Conservation (phyloP, 64 coral and sea anemone species). For the Actinia tenebrosa region DNA sequence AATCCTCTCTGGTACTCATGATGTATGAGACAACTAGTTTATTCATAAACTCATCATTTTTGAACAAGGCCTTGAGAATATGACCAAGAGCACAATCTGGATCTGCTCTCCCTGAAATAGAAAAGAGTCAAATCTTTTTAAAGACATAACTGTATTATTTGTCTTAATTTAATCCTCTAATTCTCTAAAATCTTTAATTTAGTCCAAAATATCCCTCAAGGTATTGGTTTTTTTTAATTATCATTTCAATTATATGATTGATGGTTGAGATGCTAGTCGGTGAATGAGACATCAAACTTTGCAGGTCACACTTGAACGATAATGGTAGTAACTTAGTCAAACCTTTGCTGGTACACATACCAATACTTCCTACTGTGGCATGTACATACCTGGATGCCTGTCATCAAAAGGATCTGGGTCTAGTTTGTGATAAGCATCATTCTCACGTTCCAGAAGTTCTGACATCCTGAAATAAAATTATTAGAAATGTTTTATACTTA, state of each 20-base stretch:
- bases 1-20: slow-evolving; percentile 74
- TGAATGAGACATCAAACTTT: no score
- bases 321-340: no score
- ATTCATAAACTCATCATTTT: slow-evolving; percentile 90
- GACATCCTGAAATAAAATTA: slow-evolving; percentile 58
- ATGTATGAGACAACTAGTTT: slow-evolving; percentile 81
- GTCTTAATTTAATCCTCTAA: no score
- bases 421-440: slow-evolving; percentile 85
- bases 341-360: no score
- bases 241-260: no score
- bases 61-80: slow-evolving; percentile 73
- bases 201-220: no score
- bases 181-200: no score
- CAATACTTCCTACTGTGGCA: neutral
- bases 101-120: slow-evolving; percentile 55
- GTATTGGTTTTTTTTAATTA: no score
- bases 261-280: no score
- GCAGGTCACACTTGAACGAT: no score
- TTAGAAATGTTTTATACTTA: neutral
- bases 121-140: no score
- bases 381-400: slow-evolving; percentile 82
- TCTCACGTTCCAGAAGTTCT: slow-evolving; percentile 83
- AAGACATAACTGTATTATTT: no score
- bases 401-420: slow-evolving; percentile 99
- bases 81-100: slow-evolving; percentile 89